Base-by-base conservation (phyloP, 2,113 vertebrate species). In the Sceloporus undulatus region DNA sequence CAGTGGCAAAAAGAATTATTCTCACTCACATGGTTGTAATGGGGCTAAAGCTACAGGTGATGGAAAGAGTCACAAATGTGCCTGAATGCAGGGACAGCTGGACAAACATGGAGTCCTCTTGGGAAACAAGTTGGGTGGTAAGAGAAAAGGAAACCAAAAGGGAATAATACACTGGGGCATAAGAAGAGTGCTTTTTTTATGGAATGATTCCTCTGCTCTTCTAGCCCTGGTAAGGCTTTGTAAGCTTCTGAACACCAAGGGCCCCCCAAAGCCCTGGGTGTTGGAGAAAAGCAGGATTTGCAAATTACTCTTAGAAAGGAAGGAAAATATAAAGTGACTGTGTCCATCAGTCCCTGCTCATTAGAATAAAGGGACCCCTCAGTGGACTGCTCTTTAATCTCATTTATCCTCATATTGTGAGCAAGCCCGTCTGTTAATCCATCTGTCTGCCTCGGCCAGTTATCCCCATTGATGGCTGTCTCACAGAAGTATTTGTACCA, bases 401-500 rank as follows among this genome's bases (percentile, higher is more conserved):
- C 0, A 80, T 68, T 2, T 52, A 84, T 23, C 74, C 85, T 85
- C 85, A 82, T 18, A 3, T 79, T 79, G 27, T 79, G 40, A 66
- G 76, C 75, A 78, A 76, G 6, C 23, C 25, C 65, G 68, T 84
- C 85, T 73, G 81, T 77, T 90, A 78, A 86, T 87, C n/a, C 66
- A 18, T 80, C 89, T 77, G 65, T 0, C 1, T 52, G 2, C 81
- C 88, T 82, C 59, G 9, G 3, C 82, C 75, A 80, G 2, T 42
- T 1, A 11, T 85, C 48, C 54, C 11, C n/a, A 79, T 9, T 74
- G 68, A 88, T 73, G 62, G 73, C 85, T 87, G 62, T 88, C 83
- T 81, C 86, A 29, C 65, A 84, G 38, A 48, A 54, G 74, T 78
- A 86, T 90, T 86, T 90, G 74, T 59, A 40, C 54, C 70, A 82